A percentile compares a stretch with the other conserved stretches of the same genome.
Evolutionary conservation across 2,113 vertebrate species (phyloP).

Genomic region (Vimba vimba): DNA sequence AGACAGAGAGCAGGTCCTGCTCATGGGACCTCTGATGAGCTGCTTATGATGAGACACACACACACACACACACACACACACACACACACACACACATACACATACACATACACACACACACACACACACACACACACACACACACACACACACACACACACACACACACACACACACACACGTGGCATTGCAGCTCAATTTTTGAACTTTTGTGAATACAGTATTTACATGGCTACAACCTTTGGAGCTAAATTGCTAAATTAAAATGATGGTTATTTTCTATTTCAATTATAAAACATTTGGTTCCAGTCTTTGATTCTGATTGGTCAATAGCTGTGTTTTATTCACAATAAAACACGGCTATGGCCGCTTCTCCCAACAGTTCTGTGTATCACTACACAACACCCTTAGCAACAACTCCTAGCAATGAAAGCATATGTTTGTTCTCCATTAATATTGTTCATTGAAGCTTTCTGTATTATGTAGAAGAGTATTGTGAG

Average conservation of each 20-base stretch:
- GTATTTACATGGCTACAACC: neutral
- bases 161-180: slow-evolving; percentile 26
- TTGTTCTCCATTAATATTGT: too few species aligned
- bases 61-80: slow-evolving; percentile 28
- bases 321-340: too few species aligned
- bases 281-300: too few species aligned
- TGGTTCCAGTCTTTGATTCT: too few species aligned
- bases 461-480: too few species aligned
- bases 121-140: slow-evolving; percentile 32
- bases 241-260: neutral
- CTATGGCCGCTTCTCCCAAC: too few species aligned
- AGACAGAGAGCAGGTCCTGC: slow-evolving; percentile 65
- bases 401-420: too few species aligned
- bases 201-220: neutral
- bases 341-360: too few species aligned
- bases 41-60: slow-evolving; percentile 25
- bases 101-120: slow-evolving; percentile 23
- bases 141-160: slow-evolving; percentile 22
- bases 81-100: slow-evolving; percentile 19
- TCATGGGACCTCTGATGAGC: slow-evolving; percentile 53
- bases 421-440: too few species aligned
- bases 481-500: too few species aligned
- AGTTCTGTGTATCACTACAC: too few species aligned
- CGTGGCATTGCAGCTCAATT: neutral
- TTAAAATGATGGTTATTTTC: too few species aligned